Evolutionary conservation across 2,797 vertebrate genomes (phyloP).

Genomic region (Odontamblyopus rebecca): DNA sequence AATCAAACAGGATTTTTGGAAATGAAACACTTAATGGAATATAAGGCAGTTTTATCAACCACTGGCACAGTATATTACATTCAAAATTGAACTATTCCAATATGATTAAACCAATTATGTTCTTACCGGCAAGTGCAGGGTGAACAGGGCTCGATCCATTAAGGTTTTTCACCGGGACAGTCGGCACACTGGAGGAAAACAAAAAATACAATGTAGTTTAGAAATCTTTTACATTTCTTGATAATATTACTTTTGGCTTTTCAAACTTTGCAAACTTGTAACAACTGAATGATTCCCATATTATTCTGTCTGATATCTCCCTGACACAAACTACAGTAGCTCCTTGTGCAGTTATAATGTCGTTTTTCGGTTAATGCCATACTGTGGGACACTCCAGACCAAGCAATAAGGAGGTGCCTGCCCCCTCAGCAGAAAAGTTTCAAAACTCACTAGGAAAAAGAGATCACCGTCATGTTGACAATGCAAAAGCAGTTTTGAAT

Average conservation of each 20-base stretch:
- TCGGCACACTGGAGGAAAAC: conserved; percentile 83
- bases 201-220: conserved; percentile 12
- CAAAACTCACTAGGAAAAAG: conserved; percentile 57
- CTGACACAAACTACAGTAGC: too few relatives aligned
- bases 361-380: too few relatives aligned
- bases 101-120: neutral
- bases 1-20: neutral
- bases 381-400: too few relatives aligned
- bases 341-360: too few relatives aligned
- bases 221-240: neutral
- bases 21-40: neutral
- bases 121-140: conserved; percentile 91
- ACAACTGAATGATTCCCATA: neutral
- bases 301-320: neutral
- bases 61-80: neutral
- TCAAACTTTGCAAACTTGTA: neutral
- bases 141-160: conserved; percentile 90
- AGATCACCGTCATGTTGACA: conserved; percentile 62
- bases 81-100: neutral
- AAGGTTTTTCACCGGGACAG: conserved; percentile 94
- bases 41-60: neutral
- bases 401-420: too few relatives aligned
- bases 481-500: neutral
- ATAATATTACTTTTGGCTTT: neutral
- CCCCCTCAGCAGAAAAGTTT: neutral